These are phyloP conservation scores for Globodera ellingtonae DNA, from an alignment of 1,140 invertebrate species.

Conservation along the genomic window DNA sequence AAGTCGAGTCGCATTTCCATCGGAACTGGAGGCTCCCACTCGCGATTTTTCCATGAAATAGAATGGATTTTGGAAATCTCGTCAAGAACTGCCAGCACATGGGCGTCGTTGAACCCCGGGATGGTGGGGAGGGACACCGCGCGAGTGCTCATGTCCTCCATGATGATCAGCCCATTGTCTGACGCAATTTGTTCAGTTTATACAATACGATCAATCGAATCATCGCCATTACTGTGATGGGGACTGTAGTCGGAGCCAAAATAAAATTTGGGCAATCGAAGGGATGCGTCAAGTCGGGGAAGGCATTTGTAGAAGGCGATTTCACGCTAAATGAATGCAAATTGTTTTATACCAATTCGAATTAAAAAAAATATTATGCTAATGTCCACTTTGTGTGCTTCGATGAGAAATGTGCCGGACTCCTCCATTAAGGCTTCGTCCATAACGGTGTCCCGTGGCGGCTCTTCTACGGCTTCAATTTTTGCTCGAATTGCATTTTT, in stretches of 20 bases:
- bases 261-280: slow-evolving; percentile 52
- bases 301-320: slow-evolving; percentile 51
- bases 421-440: neutral
- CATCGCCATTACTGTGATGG: slow-evolving; percentile 14
- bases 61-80: slow-evolving; percentile 45
- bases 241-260: slow-evolving; percentile 40
- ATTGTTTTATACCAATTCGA: neutral
- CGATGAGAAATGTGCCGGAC: neutral
- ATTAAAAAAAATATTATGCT: neutral
- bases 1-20: neutral
- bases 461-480: neutral
- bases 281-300: slow-evolving; percentile 15
- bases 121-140: slow-evolving; percentile 38
- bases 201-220: neutral
- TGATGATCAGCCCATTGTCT: slow-evolving; percentile 45
- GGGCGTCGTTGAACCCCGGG: slow-evolving; percentile 46
- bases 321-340: slow-evolving; percentile 38
- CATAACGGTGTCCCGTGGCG: neutral
- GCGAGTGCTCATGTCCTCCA: slow-evolving; percentile 47
- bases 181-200: neutral
- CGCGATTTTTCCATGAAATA: slow-evolving; percentile 44
- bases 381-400: slow-evolving; percentile 10
- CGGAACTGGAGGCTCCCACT: slow-evolving; percentile 29
- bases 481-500: neutral
- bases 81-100: slow-evolving; percentile 40